A percentile compares a stretch with the other conserved stretches of the same genome.
Conservation (phyloP, 2,113 vertebrate species). For the Brachyhypopomus occidentalis region DNA sequence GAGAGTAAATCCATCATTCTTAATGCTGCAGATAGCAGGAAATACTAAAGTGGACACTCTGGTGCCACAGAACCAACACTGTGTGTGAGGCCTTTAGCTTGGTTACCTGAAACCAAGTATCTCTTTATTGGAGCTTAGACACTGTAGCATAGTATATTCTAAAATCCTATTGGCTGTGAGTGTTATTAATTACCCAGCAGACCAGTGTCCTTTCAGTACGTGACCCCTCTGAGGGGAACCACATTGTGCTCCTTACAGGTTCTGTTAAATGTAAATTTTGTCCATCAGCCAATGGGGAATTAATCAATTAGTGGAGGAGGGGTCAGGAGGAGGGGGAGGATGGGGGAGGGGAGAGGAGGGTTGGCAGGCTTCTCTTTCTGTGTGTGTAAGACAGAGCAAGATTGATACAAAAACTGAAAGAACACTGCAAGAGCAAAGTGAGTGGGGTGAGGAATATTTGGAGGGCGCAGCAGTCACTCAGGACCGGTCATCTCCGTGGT, state of each 20-base stretch:
- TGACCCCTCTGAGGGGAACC: constrained; percentile 11
- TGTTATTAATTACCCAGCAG: constrained; percentile 46
- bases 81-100: no score
- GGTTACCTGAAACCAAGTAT: no score
- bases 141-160: constrained; percentile 7
- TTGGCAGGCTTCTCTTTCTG: neutral
- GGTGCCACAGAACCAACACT: no score
- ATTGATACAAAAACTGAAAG: no score
- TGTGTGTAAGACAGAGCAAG: no score
- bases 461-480: no score
- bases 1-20: constrained; percentile 33
- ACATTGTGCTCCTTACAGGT: neutral
- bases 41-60: no score
- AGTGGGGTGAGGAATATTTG: no score
- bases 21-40: neutral
- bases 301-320: constrained; percentile 44
- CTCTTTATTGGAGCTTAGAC: neutral
- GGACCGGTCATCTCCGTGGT: no score
- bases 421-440: no score
- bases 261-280: constrained; percentile 48
- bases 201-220: no score
- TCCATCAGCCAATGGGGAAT: constrained; percentile 38
- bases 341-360: neutral
- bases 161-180: neutral
- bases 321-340: neutral